Evolutionary conservation across 2,797 vertebrate species (phyloP).

Genomic region (Crypturellus tataupa): DNA sequence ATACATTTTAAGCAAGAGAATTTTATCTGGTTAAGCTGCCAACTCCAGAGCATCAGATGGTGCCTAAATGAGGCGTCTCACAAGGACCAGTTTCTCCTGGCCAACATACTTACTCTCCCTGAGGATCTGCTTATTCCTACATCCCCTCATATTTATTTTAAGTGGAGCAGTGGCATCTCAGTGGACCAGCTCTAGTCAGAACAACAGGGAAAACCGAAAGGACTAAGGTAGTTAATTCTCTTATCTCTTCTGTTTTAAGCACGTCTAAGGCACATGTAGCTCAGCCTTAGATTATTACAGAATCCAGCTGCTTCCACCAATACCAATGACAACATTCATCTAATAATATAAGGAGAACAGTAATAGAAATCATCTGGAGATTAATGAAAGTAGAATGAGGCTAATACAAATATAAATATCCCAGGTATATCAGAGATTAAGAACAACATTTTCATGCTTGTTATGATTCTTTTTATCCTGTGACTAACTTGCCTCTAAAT

Average conservation of each 20-base stretch:
- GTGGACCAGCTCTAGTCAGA: background rate
- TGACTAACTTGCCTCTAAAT: background rate
- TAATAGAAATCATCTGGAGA: background rate
- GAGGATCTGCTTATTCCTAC: background rate
- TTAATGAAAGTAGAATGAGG: background rate
- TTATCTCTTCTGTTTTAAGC: background rate
- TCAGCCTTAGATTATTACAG: background rate
- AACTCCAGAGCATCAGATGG: background rate
- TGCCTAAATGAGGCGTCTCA: background rate
- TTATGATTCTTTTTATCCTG: background rate
- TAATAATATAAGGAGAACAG: background rate
- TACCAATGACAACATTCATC: background rate
- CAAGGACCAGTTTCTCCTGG: background rate
- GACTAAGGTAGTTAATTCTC: background rate
- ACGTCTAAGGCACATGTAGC: background rate
- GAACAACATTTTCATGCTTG: background rate
- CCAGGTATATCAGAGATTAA: background rate
- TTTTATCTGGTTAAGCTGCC: background rate
- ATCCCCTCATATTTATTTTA: background rate
- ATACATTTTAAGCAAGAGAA: background rate
- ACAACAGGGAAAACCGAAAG: background rate
- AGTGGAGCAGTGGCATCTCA: background rate
- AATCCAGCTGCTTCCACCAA: background rate
- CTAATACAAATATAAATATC: background rate
- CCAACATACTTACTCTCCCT: background rate